Evolutionary conservation across 2,888 invertebrate species (phyloP).

Genomic region (Prostheceraeus crozeri): DNA sequence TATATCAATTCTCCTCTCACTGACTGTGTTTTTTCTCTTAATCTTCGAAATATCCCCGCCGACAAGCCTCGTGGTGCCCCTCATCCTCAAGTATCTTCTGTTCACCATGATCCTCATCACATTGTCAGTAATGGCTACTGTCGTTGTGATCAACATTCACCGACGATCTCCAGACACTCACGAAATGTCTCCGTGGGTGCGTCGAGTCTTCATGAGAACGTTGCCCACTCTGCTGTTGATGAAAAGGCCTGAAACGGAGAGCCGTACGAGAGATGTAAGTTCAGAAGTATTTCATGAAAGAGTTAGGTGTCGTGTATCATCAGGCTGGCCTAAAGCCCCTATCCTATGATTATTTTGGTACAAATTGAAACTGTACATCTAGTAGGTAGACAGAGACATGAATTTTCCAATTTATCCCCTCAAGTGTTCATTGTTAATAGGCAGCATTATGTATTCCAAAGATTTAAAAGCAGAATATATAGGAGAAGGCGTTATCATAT

Average conservation of each 20-base stretch:
- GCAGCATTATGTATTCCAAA: no score
- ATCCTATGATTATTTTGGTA: no score
- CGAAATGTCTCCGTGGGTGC: conserved; percentile 91
- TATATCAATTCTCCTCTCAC: conserved; percentile 85
- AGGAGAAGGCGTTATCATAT: no score
- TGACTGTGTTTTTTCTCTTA: conserved; percentile 91
- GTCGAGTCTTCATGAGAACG: conserved; percentile 82
- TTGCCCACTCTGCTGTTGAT: conserved; percentile 81
- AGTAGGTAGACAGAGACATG: no score
- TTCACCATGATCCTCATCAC: conserved; percentile 96
- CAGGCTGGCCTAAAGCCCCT: no score
- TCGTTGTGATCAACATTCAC: conserved; percentile 87
- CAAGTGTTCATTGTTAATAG: no score
- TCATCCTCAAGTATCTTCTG: conserved; percentile 70
- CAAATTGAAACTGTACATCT: no score
- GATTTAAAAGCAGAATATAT: no score
- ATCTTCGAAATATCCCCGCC: conserved; percentile 87
- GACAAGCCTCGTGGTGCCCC: conserved; percentile 68
- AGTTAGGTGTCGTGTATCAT: conserved; percentile 52
- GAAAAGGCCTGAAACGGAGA: conserved; percentile 46
- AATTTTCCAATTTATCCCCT: no score
- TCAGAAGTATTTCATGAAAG: no score
- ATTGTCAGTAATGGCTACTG: conserved; percentile 82
- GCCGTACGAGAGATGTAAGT: conserved; percentile 35
- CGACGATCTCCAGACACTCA: conserved; percentile 93